These are phyloP conservation scores for Eurosta solidaginis DNA, from an alignment of 1,140 invertebrate genomes.

Conservation along the genomic window DNA sequence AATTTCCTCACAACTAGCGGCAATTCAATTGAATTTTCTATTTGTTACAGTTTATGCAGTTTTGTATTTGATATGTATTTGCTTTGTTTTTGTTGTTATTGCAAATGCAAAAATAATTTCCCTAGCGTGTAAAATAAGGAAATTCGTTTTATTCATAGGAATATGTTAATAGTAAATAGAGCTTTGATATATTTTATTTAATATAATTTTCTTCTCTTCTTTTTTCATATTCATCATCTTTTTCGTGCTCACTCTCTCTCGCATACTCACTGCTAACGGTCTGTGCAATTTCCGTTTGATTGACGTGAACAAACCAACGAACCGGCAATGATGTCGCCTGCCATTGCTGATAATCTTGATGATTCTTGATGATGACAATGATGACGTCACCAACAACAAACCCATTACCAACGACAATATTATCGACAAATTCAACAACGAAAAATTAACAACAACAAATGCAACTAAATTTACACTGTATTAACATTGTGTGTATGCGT, in stretches of 20 bases:
- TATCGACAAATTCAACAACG: constrained; percentile 35
- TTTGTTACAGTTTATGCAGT: neutral
- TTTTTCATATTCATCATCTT: neutral
- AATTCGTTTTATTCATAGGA: neutral
- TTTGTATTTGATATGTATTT: neutral
- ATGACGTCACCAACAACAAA: neutral
- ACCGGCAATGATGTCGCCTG: constrained; percentile 10
- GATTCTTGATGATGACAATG: neutral
- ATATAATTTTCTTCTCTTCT: neutral
- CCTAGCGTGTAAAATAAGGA: neutral
- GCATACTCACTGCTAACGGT: constrained; percentile 21
- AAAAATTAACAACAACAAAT: constrained; percentile 30
- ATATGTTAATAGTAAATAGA: neutral
- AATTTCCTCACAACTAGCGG: constrained; percentile 10
- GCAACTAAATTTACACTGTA: neutral
- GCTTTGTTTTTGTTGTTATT: neutral
- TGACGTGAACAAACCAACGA: constrained; percentile 1
- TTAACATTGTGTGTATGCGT: neutral
- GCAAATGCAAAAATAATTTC: neutral
- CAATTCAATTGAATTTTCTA: constrained; percentile 4
- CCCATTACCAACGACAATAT: constrained; percentile 20
- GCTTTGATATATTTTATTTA: constrained; percentile 18
- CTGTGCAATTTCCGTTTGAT: constrained; percentile 24
- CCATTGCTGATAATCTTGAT: constrained; percentile 6
- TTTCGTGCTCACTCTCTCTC: neutral